Evolutionary conservation across 2,113 vertebrate species (phyloP), one percentile per base, ranked within the genome.

Genomic region (Erythrocercus mccallii): DNA sequence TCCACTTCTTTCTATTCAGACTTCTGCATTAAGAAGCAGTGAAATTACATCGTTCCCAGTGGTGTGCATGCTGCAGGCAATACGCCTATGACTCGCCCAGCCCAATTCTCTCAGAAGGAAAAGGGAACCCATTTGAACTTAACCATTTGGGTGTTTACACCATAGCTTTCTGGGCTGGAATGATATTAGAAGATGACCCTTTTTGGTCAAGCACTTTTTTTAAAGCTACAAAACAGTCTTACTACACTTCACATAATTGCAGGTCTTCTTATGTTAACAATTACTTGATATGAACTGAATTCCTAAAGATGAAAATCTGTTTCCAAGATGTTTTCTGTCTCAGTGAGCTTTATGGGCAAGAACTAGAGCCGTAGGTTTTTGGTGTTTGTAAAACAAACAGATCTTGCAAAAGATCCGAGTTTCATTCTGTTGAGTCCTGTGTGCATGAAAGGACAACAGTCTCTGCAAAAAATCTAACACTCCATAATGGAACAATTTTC

Each of bases 21-120:
- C 18, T 84, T 66, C 33, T 81, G 60, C 68, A 74, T 35, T 60
- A 74, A 73, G 47, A 66, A 77, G 30, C 45, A 86, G 62, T 15
- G 30, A 73, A 70, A 80, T 61, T 6, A 35, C 50, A 45, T 0
- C 7, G 71, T 11, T 93, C 62, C 50, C 37, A 73, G 18, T 9
- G 30, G 58, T 3, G 2, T 25, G 44, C 9, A 24, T 8, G 47
- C 48, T 51, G 80, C 81, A 65, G 10, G 66, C 61, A 81, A 87
- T 5, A 25, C 31, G 53, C 30, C 30, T 15, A 40, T 0, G 1
- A 65, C 14, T 57, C 0, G 1, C 30, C 62, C 62, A 58, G 84
- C 58, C 76, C 78, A 95, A 73, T 27, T 80, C 31, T 42, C 51
- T 73, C 62, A 9, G 50, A 88, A 82, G 33, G 13, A 86, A 51